Percentiles rank a stretch among this genome's conserved stretches.
These are phyloP conservation scores for Apocrypta bakeri DNA, from an alignment of 1,140 invertebrate species.

Conservation along the genomic window DNA sequence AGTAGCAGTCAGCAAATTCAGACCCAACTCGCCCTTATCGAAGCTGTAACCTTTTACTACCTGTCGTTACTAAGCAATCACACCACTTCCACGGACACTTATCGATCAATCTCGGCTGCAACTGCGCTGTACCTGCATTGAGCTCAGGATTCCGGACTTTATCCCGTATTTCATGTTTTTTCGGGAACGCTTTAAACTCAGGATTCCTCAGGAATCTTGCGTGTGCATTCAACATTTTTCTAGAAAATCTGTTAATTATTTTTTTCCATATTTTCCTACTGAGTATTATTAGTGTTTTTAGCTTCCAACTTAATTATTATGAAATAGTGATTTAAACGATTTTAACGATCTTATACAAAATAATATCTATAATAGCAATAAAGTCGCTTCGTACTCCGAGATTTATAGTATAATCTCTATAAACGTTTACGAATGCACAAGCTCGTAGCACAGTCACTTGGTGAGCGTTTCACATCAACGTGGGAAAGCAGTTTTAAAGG, in stretches of 20 bases:
- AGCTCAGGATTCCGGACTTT: neutral
- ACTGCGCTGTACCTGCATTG: no score
- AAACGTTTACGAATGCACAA: neutral
- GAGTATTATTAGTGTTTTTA: no score
- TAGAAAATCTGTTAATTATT: neutral
- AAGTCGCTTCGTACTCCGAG: neutral
- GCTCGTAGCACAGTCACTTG: neutral
- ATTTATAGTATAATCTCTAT: neutral
- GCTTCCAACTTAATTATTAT: no score
- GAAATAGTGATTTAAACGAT: no score
- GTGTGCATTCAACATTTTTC: neutral
- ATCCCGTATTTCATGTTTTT: neutral
- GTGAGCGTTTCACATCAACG: slow-evolving; percentile 20
- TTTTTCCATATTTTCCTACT: neutral
- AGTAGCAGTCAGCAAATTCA: neutral
- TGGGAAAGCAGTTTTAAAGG: slow-evolving; percentile 46
- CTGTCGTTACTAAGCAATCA: neutral
- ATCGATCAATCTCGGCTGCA: neutral
- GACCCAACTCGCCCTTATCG: neutral
- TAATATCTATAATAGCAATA: neutral
- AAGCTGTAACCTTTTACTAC: neutral
- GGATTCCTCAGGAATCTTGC: neutral
- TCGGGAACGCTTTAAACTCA: no score
- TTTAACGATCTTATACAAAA: neutral
- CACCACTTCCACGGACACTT: neutral